These are phyloP conservation scores for Sitodiplosis mosellana DNA, from an alignment of 1,140 invertebrate genomes.

Conservation along the genomic window DNA sequence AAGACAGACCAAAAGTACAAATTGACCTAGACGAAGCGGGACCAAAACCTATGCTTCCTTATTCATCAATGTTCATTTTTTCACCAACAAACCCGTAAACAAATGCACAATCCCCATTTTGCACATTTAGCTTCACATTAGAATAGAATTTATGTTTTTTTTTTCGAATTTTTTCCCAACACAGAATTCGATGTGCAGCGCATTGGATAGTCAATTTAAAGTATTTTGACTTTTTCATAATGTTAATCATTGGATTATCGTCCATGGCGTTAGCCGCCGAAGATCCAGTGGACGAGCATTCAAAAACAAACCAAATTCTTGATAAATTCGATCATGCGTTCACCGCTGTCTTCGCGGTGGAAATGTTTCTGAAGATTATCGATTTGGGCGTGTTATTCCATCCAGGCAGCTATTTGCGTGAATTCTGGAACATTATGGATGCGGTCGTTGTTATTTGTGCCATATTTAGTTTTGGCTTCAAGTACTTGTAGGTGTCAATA, in stretches of 20 bases:
- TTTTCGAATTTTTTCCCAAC: conserved; percentile 27
- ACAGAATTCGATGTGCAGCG: conserved; percentile 71
- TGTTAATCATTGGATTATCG: conserved; percentile 94
- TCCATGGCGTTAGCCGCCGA: conserved; percentile 97
- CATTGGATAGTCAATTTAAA: conserved; percentile 97
- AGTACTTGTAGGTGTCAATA: conserved; percentile 48
- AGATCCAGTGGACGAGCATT: conserved; percentile 89
- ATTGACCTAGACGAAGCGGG: conserved; percentile 70
- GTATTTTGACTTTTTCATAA: conserved; percentile 99
- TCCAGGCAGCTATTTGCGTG: conserved; percentile 81
- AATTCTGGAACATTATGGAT: conserved; percentile 93
- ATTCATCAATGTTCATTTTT: conserved; percentile 99
- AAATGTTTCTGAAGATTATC: conserved; percentile 92
- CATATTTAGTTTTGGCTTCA: conserved; percentile 89
- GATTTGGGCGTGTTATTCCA: conserved; percentile 93
- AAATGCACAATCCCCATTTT: background rate
- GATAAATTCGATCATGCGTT: conserved; percentile 99
- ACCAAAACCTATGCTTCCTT: conserved; percentile 98
- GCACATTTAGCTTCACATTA: background rate
- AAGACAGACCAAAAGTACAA: conserved; percentile 55
- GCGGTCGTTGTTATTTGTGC: conserved; percentile 96
- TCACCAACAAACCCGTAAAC: conserved; percentile 97
- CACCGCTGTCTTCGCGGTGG: conserved; percentile 97
- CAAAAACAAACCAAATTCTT: conserved; percentile 72
- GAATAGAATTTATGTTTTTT: background rate